Evolutionary conservation across 2,888 invertebrate genomes (phyloP).

Genomic region (Halictus ligatus): DNA sequence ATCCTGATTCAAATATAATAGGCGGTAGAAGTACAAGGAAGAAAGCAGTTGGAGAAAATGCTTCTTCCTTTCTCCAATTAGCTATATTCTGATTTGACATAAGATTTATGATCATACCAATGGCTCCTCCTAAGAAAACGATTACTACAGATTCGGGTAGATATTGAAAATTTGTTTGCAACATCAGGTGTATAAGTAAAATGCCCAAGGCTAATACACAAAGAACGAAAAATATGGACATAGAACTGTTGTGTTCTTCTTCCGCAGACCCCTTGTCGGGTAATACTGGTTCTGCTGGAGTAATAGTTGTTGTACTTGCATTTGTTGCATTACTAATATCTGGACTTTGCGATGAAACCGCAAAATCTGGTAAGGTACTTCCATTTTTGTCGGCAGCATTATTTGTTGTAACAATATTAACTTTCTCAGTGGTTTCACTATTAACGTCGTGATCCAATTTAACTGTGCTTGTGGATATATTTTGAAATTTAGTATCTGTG

Average conservation of each 20-base stretch:
- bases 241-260: constrained; percentile 97
- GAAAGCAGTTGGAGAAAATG: constrained; percentile 99
- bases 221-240: constrained; percentile 99
- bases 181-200: constrained; percentile 96
- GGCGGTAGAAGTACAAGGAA: constrained; percentile 98
- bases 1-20: constrained; percentile 99
- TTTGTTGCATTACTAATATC: constrained; percentile 74
- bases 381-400: constrained; percentile 54
- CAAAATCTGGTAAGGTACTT: constrained; percentile 45
- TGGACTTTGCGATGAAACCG: constrained; percentile 52
- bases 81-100: constrained; percentile 95
- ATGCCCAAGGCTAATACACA: constrained; percentile 98
- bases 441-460: constrained; percentile 30
- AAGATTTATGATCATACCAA: constrained; percentile 95
- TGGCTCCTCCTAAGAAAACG: constrained; percentile 96
- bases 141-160: constrained; percentile 99
- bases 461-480: constrained; percentile 23
- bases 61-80: constrained; percentile 98
- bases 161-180: constrained; percentile 98
- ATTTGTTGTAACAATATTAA: constrained; percentile 18
- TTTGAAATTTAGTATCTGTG: constrained; percentile 34
- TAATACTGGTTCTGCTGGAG: constrained; percentile 91
- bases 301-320: constrained; percentile 84
- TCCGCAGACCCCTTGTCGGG: constrained; percentile 96
- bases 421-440: constrained; percentile 55